Conservation (phyloP, 2,888 invertebrate species). For the Drosophila tanythrix region DNA sequence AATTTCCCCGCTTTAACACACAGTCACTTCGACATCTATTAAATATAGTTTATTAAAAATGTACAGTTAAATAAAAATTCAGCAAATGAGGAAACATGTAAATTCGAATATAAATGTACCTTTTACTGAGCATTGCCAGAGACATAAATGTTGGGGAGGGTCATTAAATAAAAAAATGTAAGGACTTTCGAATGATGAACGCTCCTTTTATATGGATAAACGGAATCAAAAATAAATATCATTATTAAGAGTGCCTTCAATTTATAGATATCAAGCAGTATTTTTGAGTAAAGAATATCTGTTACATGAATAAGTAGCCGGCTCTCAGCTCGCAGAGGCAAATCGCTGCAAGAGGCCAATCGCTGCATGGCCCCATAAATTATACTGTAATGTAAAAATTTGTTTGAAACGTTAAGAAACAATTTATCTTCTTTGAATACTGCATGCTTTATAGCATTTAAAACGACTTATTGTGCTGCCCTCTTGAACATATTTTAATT, state of each 20-base stretch:
- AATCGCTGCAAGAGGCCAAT: not conserved
- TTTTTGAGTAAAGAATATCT: not conserved
- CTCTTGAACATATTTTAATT: conserved; percentile 72
- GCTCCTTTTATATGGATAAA: not conserved
- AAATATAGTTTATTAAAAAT: not conserved
- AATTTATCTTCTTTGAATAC: conserved; percentile 32
- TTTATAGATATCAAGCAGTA: not conserved
- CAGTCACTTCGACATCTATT: not conserved
- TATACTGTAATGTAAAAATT: not conserved
- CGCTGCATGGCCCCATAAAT: not conserved
- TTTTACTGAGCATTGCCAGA: not conserved
- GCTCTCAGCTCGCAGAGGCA: not conserved
- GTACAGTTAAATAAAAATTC: not conserved
- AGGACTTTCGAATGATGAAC: not conserved
- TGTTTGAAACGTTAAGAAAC: conserved; percentile 14
- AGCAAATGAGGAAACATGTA: not conserved
- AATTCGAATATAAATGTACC: not conserved
- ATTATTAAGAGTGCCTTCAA: not conserved
- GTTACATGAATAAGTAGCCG: not conserved
- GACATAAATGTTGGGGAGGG: not conserved
- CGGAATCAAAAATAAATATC: not conserved
- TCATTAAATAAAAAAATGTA: not conserved
- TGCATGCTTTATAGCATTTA: conserved; percentile 18
- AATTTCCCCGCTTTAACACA: not conserved
- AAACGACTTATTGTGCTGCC: conserved; percentile 48